These are phyloP conservation scores for Catharus bicknelli DNA, from an alignment of 2,113 vertebrate genomes.

Conservation along the genomic window DNA sequence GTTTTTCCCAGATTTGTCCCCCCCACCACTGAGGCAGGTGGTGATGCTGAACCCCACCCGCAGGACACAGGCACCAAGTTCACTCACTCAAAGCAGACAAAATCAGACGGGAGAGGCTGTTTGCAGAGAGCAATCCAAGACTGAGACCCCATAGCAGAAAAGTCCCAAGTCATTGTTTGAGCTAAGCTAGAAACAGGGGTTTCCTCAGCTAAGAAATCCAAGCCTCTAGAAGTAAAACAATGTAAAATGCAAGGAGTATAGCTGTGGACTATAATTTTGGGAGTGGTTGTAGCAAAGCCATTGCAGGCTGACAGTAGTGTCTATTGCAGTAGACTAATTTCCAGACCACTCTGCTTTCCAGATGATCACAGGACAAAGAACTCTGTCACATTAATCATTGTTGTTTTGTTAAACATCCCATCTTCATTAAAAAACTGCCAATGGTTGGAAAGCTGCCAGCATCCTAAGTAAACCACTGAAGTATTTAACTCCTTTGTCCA, in stretches of 20 bases:
- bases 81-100: neutral
- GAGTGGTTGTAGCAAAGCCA: neutral
- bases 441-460: neutral
- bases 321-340: neutral
- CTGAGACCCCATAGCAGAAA: neutral
- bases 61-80: neutral
- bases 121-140: neutral
- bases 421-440: conserved; percentile 21
- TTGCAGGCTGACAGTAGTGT: neutral
- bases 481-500: conserved; percentile 6
- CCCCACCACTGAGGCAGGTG: rapidly evolving
- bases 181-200: neutral
- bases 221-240: neutral
- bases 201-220: neutral
- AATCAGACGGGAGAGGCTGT: neutral
- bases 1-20: neutral
- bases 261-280: neutral
- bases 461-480: conserved; percentile 16
- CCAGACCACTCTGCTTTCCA: neutral
- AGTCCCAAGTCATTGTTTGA: neutral
- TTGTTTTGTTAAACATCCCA: conserved; percentile 28
- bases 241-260: neutral
- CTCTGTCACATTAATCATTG: neutral
- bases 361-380: conserved; percentile 19
- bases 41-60: neutral